A percentile compares a stretch with the other conserved stretches of the same genome.
These are phyloP conservation scores for Apteryx mantelli DNA, from an alignment of 2,113 vertebrate species.

Conservation along the genomic window DNA sequence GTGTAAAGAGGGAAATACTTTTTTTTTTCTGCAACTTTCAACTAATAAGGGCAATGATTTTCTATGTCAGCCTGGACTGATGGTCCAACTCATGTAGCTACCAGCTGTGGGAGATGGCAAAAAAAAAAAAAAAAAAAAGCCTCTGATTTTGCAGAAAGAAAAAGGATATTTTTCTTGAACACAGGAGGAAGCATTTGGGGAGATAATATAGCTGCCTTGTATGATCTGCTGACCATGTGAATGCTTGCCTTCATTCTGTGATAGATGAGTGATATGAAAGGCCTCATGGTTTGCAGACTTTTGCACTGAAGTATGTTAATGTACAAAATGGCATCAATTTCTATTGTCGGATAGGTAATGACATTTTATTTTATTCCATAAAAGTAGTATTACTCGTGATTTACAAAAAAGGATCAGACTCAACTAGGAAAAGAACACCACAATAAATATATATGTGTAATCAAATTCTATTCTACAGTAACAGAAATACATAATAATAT, in stretches of 20 bases:
- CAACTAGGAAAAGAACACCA: conserved; percentile 24
- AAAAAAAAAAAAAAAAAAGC: no score
- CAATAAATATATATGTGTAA: not conserved
- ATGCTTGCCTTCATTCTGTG: not conserved
- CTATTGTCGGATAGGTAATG: not conserved
- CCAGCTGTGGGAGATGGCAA: not conserved
- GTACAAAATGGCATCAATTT: not conserved
- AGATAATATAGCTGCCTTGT: not conserved
- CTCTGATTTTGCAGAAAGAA: not conserved
- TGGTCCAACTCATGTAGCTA: not conserved
- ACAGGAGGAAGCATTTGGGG: not conserved
- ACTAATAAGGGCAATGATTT: not conserved
- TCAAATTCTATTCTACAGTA: conserved; percentile 30
- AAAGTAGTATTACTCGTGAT: not conserved
- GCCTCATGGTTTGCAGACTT: not conserved
- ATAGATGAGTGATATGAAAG: not conserved
- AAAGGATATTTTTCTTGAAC: not conserved
- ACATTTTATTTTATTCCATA: not conserved
- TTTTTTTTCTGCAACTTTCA: not conserved
- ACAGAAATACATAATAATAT: not conserved
- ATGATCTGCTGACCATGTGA: not conserved
- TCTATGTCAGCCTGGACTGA: not conserved
- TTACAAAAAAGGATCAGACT: conserved; percentile 3
- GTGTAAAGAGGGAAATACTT: not conserved
- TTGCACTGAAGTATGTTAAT: not conserved